Conservation (phyloP, 2,797 vertebrate species). For the Rousettus madagascariensis region DNA sequence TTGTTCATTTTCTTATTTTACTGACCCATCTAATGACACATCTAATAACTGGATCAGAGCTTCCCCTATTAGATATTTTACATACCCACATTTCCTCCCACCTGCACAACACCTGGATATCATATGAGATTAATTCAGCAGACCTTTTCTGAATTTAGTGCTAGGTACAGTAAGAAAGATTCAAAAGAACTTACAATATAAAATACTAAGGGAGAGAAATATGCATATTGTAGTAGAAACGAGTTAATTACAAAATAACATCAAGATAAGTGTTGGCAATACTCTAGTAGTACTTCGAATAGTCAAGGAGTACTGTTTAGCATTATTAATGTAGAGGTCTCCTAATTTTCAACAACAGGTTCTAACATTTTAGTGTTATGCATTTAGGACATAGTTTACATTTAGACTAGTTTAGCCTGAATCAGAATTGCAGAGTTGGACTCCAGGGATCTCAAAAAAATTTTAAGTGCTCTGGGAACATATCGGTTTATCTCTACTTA, state of each 20-base stretch:
- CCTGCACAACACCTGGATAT: background rate
- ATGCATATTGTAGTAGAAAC: background rate
- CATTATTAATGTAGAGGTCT: background rate
- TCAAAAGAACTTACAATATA: background rate
- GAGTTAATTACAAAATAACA: background rate
- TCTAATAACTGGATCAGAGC: background rate
- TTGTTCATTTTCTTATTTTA: background rate
- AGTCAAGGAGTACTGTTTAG: background rate
- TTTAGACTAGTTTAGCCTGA: background rate
- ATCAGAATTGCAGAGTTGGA: background rate
- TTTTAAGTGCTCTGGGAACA: background rate
- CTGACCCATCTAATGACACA: background rate
- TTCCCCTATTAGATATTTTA: background rate
- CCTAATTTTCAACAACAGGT: background rate
- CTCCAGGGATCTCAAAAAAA: background rate
- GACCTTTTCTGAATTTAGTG: background rate
- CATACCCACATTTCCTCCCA: background rate
- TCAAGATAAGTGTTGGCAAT: background rate
- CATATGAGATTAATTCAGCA: background rate
- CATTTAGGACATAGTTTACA: background rate
- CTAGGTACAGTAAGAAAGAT: background rate
- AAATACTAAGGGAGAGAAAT: background rate
- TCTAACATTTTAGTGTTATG: background rate
- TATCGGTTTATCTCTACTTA: background rate
- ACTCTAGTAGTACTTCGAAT: background rate